Conservation (phyloP, 2,888 invertebrate genomes). For the Sialis fuliginosa region DNA sequence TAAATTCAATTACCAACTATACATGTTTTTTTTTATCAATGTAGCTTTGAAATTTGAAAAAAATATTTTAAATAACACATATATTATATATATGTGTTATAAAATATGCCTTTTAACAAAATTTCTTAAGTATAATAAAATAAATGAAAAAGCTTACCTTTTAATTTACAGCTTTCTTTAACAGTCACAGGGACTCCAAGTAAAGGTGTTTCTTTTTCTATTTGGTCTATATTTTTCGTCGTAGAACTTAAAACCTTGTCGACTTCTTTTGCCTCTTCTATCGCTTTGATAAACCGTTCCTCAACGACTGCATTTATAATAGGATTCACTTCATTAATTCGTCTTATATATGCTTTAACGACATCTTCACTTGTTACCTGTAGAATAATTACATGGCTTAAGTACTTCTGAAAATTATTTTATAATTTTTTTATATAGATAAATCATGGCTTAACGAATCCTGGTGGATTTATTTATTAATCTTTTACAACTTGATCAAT, state of each 20-base stretch:
- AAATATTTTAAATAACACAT: too few species aligned
- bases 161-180: constrained; percentile 60
- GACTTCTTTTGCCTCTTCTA: constrained; percentile 39
- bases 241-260: constrained; percentile 22
- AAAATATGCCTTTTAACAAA: too few species aligned
- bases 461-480: too few species aligned
- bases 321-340: constrained; percentile 46
- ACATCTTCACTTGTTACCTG: constrained; percentile 42
- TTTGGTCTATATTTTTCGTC: background rate
- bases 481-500: too few species aligned
- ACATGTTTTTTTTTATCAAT: too few species aligned
- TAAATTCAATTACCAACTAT: too few species aligned
- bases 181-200: constrained; percentile 68
- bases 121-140: background rate
- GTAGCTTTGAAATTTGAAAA: too few species aligned
- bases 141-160: constrained; percentile 31
- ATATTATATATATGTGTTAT: too few species aligned
- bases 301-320: constrained; percentile 52
- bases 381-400: constrained; percentile 5
- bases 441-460: too few species aligned
- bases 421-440: background rate
- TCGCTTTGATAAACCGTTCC: constrained; percentile 40
- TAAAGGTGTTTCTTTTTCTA: constrained; percentile 33
- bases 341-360: constrained; percentile 38
- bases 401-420: background rate